These are phyloP conservation scores for Drosophila arizonae DNA, from an alignment of 1,140 invertebrate genomes.

Conservation along the genomic window DNA sequence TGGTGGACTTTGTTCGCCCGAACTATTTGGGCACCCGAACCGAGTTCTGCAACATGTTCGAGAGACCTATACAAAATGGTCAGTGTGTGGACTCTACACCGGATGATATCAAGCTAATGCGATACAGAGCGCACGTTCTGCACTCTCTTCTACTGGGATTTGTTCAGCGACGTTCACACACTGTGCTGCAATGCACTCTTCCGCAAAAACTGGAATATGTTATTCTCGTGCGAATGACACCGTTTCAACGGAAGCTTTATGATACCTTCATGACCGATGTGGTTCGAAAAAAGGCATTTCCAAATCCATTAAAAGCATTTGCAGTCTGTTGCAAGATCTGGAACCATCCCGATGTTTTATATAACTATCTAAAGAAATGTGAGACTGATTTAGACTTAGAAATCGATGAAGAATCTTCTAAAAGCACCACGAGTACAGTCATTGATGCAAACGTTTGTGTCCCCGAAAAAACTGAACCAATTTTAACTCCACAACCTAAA, in stretches of 20 bases:
- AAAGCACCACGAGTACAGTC: constrained; percentile 36
- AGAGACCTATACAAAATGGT: constrained; percentile 96
- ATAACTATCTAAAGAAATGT: constrained; percentile 94
- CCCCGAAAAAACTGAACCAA: constrained; percentile 17
- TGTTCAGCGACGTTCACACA: constrained; percentile 95
- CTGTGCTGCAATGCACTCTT: constrained; percentile 92
- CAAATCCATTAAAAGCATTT: constrained; percentile 98
- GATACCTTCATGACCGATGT: constrained; percentile 96
- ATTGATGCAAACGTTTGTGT: constrained; percentile 39
- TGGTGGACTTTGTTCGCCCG: constrained; percentile 97
- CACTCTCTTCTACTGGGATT: constrained; percentile 95
- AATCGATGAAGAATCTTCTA: constrained; percentile 85
- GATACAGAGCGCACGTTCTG: constrained; percentile 94
- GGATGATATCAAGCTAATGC: constrained; percentile 94
- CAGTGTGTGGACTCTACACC: constrained; percentile 96
- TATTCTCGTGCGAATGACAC: constrained; percentile 92
- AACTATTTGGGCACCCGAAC: constrained; percentile 96
- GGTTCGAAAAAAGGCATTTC: constrained; percentile 91
- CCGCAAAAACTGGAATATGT: constrained; percentile 97
- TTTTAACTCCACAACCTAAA: constrained; percentile 12
- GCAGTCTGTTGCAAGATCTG: constrained; percentile 99
- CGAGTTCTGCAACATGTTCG: constrained; percentile 98
- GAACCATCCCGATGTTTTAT: constrained; percentile 99
- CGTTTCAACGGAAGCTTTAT: constrained; percentile 93
- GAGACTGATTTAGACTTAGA: constrained; percentile 96